These are phyloP conservation scores for Chrysochloris asiatica DNA, from an alignment of 2,113 vertebrate species.

Conservation along the genomic window DNA sequence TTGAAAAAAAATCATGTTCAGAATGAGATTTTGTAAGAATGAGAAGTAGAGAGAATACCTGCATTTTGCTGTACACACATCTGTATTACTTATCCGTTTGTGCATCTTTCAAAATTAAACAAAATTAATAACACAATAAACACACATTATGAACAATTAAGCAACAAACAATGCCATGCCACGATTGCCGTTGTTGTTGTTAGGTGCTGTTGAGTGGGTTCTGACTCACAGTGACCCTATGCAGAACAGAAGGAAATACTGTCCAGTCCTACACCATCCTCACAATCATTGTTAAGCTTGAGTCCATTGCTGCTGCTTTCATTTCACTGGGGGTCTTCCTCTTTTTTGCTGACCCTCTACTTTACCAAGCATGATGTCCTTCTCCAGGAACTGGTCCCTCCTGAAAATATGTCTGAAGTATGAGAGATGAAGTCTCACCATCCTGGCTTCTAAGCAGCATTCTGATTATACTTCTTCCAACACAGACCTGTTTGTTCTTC, in stretches of 20 bases:
- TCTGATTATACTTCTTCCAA: background rate
- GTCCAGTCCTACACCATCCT: background rate
- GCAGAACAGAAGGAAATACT: background rate
- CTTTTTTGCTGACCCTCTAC: background rate
- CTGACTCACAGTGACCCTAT: background rate
- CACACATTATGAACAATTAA: background rate
- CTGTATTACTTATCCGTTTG: background rate
- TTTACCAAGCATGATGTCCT: background rate
- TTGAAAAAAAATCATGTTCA: background rate
- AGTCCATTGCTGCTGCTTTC: background rate
- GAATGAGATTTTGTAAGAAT: constrained; percentile 1
- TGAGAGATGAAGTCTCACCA: background rate
- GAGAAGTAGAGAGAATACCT: background rate
- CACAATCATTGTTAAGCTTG: background rate
- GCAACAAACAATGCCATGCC: background rate
- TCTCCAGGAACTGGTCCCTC: background rate
- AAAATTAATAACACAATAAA: background rate
- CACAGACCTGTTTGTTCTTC: background rate
- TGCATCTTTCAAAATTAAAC: background rate
- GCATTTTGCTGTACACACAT: background rate
- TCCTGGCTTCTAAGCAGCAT: background rate
- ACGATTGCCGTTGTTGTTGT: too few relatives aligned
- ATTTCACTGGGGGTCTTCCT: background rate
- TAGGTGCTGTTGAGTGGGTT: too few relatives aligned
- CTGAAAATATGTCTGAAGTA: background rate